Base-by-base conservation (phyloP, 30 jellyfish, hydroid and myxozoan species). In the Aurelia aurita region DNA sequence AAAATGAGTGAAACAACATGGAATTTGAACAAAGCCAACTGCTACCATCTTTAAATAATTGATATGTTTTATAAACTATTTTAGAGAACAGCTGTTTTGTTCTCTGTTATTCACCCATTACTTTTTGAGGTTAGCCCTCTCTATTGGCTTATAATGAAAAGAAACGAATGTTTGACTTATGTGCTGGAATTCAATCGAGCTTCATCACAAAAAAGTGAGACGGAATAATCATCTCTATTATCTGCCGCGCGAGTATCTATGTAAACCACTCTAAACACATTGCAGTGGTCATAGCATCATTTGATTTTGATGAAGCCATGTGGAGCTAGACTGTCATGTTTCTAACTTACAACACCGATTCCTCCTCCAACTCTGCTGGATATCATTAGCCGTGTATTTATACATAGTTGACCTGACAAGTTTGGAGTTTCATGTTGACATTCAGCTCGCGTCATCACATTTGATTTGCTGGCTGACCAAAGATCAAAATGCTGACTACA, bases 81-180 rank as follows among this genome's bases (percentile, higher is more conserved):
- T 39, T 39, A 39, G 85, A 29, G 18, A 80, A 60, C 91, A 82
- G 91, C 57, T 82, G 91, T n/a, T 35, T 25, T 79, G 57, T 66
- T 82, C 91, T 14, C 18, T 69, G 60, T 47, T 82, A 51, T 65
- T 58, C 85, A n/a, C 85, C 91, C 91, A 47, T 82, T 82, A 79
- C 91, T 82, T 82, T 82, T 65, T 82, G 91, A 59, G 91, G 91
- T 82, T 82, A 82, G 68, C 91, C 91, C 85, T 82, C 49, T 39
- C 69, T 82, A 82, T 39, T 44, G 91, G 91, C 57, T 82, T 82
- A 68, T 69, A 69, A 82, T 67, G 59, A 82, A 82, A 76, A 82
- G 34, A 72, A 47, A 49, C 74, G 32, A 67, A 43, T 27, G 51
- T 57, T 82, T 82, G 91, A 82, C 85, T 82, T 66, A 68, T 82